Evolutionary conservation across 1,140 invertebrate genomes (phyloP).

Genomic region (Archegozetes longisetosus): DNA sequence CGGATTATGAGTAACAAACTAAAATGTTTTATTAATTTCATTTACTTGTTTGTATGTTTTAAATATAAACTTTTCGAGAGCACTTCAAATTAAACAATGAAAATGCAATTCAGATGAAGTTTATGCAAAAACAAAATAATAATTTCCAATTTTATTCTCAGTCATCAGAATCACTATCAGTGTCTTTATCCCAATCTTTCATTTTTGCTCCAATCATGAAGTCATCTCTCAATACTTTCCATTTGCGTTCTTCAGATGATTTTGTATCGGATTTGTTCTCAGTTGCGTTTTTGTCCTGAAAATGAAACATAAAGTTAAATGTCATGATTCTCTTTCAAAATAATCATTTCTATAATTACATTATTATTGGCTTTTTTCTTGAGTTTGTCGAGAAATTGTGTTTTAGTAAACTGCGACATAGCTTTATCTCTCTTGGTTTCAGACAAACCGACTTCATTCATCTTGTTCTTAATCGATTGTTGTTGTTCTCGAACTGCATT

Average conservation of each 20-base stretch:
- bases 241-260: constrained; percentile 21
- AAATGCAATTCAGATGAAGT: too few species aligned
- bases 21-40: too few species aligned
- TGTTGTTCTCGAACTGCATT: constrained; percentile 76
- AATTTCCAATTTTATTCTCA: too few species aligned
- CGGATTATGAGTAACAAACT: too few species aligned
- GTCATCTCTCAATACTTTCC: constrained; percentile 53
- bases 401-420: constrained; percentile 59
- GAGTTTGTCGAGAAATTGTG: constrained; percentile 62
- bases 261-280: constrained; percentile 21
- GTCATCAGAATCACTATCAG: constrained; percentile 28
- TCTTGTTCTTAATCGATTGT: constrained; percentile 49
- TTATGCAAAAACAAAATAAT: too few species aligned
- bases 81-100: too few species aligned
- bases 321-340: too few species aligned
- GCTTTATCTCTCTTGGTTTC: constrained; percentile 66
- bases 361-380: constrained; percentile 35
- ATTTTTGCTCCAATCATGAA: constrained; percentile 73
- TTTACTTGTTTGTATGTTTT: too few species aligned
- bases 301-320: too few species aligned
- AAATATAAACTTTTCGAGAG: too few species aligned
- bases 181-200: constrained; percentile 76
- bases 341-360: background rate
- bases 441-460: constrained; percentile 47
- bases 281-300: too few species aligned